These are phyloP conservation scores for Caenorhabditis japonica DNA, from an alignment of 2,888 invertebrate genomes.

Conservation along the genomic window DNA sequence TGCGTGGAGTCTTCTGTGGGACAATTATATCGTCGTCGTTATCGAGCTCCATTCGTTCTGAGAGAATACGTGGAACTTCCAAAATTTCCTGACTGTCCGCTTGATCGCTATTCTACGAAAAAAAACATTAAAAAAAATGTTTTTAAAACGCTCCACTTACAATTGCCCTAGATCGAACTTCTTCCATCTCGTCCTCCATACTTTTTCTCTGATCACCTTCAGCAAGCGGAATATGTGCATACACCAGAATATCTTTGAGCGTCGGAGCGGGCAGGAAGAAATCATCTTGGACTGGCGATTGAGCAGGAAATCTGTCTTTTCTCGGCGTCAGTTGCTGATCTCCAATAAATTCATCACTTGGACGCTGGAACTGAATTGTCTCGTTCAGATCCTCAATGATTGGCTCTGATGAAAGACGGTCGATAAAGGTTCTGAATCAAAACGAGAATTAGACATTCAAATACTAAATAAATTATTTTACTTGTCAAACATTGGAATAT, in stretches of 20 bases:
- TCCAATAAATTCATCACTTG: not conserved
- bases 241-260: slow-evolving; percentile 9
- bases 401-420: not conserved
- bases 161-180: slow-evolving; percentile 6
- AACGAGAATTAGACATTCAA: not conserved
- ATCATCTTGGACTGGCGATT: not conserved
- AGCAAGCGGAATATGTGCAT: slow-evolving; percentile 2
- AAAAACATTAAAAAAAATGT: not conserved
- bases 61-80: slow-evolving; percentile 1
- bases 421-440: slow-evolving; percentile 9
- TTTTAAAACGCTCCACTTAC: slow-evolving; percentile 2
- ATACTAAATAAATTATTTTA: no score
- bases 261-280: slow-evolving; percentile 4
- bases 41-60: slow-evolving; percentile 1
- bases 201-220: slow-evolving; percentile 11
- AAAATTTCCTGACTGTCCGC: not conserved
- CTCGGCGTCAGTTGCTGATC: not conserved
- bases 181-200: slow-evolving; percentile 35
- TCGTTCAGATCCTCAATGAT: not conserved
- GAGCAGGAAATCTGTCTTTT: not conserved
- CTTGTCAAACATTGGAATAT: no score
- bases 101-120: not conserved
- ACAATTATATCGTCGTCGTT: not conserved
- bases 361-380: not conserved
- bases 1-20: slow-evolving; percentile 4